Evolutionary conservation across 2,113 vertebrate species (phyloP).

Genomic region (Myrmecophaga tridactyla): DNA sequence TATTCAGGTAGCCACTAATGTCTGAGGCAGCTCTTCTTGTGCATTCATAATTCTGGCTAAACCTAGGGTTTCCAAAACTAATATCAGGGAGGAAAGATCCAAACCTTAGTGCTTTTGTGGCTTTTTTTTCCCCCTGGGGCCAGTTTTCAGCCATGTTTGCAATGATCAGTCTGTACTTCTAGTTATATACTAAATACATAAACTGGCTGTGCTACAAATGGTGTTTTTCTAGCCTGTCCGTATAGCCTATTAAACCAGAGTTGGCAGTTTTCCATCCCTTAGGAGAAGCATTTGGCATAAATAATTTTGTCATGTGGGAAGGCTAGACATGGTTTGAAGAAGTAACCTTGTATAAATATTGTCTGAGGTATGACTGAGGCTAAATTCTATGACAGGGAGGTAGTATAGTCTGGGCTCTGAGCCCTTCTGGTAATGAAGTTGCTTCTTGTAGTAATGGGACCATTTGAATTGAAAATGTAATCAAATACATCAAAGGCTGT

Average conservation of each 20-base stretch:
- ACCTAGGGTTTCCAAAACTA: slow-evolving; percentile 84
- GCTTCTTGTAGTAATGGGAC: slow-evolving; percentile 79
- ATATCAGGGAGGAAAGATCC: slow-evolving; percentile 82
- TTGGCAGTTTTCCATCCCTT: slow-evolving; percentile 83
- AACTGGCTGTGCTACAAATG: slow-evolving; percentile 83
- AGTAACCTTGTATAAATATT: slow-evolving; percentile 89
- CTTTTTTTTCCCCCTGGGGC: slow-evolving; percentile 74
- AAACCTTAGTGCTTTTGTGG: slow-evolving; percentile 84
- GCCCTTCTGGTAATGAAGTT: slow-evolving; percentile 78
- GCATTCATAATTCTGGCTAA: slow-evolving; percentile 84
- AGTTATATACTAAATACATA: slow-evolving; percentile 82
- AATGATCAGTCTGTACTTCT: slow-evolving; percentile 83
- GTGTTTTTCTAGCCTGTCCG: slow-evolving; percentile 85
- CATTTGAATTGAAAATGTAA: slow-evolving; percentile 74
- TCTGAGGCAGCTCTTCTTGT: slow-evolving; percentile 82
- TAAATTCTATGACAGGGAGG: slow-evolving; percentile 86
- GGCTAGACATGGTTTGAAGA: slow-evolving; percentile 85
- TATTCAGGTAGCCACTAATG: slow-evolving; percentile 81
- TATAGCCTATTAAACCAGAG: slow-evolving; percentile 84
- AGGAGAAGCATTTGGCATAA: slow-evolving; percentile 86
- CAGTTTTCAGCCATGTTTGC: slow-evolving; percentile 77
- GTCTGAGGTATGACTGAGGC: slow-evolving; percentile 85
- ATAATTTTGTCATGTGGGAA: slow-evolving; percentile 88
- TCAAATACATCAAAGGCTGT: slow-evolving; percentile 67
- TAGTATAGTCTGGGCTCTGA: slow-evolving; percentile 80